These are phyloP conservation scores for Pandemis cinnamomeana DNA, from an alignment of 2,888 invertebrate species.

Conservation along the genomic window DNA sequence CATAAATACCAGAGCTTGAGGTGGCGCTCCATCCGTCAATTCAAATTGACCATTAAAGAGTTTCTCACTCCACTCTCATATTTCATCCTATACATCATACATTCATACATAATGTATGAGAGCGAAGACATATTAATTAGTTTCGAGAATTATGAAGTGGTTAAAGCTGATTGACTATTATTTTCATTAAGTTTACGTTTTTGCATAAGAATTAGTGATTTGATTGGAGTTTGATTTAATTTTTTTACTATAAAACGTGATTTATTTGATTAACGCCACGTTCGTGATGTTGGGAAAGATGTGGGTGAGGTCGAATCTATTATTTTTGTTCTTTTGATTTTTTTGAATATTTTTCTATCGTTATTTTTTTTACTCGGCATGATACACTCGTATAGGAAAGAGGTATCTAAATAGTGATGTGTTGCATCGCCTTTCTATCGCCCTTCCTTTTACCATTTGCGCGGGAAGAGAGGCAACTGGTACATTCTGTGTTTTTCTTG, in stretches of 20 bases:
- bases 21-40: slow-evolving; percentile 36
- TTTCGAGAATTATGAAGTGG: slow-evolving; percentile 45
- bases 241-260: background rate
- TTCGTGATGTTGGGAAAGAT: background rate
- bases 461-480: no score
- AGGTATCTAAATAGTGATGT: no score
- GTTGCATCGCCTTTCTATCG: no score
- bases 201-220: slow-evolving; percentile 26
- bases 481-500: no score
- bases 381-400: no score
- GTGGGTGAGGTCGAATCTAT: background rate
- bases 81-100: slow-evolving; percentile 48
- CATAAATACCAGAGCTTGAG: slow-evolving; percentile 10
- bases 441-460: no score
- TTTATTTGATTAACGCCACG: background rate
- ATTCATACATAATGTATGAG: slow-evolving; percentile 47
- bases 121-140: slow-evolving; percentile 51
- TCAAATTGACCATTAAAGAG: slow-evolving; percentile 34
- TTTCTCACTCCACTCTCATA: slow-evolving; percentile 42
- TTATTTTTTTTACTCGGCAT: no score
- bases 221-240: slow-evolving; percentile 32
- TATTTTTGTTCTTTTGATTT: background rate
- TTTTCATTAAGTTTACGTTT: slow-evolving; percentile 30
- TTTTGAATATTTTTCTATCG: background rate
- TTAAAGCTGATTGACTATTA: slow-evolving; percentile 38